Evolutionary conservation across 1,140 invertebrate species (phyloP), one percentile per base, ranked within the genome.

Genomic region (Drosophila sucinea): DNA sequence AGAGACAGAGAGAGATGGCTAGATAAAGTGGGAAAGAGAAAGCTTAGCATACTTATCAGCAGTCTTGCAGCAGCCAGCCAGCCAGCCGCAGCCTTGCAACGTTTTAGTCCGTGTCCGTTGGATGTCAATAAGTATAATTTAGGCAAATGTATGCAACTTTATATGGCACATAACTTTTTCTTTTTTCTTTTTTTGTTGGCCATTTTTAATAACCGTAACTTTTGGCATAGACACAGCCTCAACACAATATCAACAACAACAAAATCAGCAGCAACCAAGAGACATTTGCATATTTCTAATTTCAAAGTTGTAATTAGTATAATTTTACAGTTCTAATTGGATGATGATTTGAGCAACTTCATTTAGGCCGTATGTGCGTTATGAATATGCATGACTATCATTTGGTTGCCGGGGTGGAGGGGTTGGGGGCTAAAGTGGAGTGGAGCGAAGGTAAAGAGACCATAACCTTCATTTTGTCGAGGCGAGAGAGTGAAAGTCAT

Each of bases 261-360:
- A 56, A 51, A 23, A 10, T 27, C n/a, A 44, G 0, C n/a, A 44
- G 1, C 23, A 56, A 33, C 62, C 8, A 32, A 29, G 30, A 65
- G 60, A 65, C 56, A 89, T 89, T 89, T 89, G 84, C 84, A 89
- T 89, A 84, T 89, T 89, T 89, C 77, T 89, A 89, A 89, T 89
- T 89, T 82, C 84, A 89, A 89, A 89, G 84, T 89, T 89, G 84
- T 89, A 89, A 89, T 89, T 89, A 89, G 84, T 89, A 89, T 89
- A 89, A 89, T 89, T 89, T 89, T 89, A 87, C 77, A 84, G 80
- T 73, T 89, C 70, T 89, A 89, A 89, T 89, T 89, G 84, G 80
- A 87, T 89, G 84, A 83, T 87, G 83, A 89, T 83, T 86, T 85
- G 83, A 67, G 67, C 69, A 80, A 78, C 84, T 83, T 80, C 84